These are phyloP conservation scores for Helicoverpa zea DNA, from an alignment of 1,140 invertebrate genomes.

Conservation along the genomic window DNA sequence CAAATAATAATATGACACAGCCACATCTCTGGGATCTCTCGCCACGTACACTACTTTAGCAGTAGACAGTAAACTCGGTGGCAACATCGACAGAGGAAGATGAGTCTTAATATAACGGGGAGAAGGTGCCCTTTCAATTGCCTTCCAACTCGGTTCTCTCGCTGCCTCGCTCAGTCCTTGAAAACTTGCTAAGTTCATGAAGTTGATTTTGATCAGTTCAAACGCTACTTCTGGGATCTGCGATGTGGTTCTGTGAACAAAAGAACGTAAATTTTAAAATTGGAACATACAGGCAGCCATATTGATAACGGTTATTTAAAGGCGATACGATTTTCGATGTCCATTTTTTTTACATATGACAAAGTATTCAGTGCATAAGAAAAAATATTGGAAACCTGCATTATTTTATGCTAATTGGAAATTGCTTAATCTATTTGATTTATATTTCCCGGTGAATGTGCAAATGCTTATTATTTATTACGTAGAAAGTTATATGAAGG, in stretches of 20 bases:
- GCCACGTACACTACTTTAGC: constrained; percentile 91
- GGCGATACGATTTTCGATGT: no score
- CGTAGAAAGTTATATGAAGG: no score
- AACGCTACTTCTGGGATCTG: constrained; percentile 74
- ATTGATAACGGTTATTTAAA: no score
- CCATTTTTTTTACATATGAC: no score
- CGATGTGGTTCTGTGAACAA: constrained; percentile 66
- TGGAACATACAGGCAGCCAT: not conserved
- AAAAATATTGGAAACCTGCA: no score
- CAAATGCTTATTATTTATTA: no score
- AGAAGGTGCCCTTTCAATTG: constrained; percentile 69
- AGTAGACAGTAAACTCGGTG: constrained; percentile 71
- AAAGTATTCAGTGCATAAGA: no score
- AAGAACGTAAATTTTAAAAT: constrained; percentile 2
- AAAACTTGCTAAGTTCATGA: constrained; percentile 75
- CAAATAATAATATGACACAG: constrained; percentile 94
- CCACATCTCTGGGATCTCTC: constrained; percentile 95
- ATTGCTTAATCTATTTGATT: no score
- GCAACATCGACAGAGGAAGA: constrained; percentile 76
- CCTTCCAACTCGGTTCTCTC: constrained; percentile 69
- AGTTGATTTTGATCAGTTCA: constrained; percentile 75
- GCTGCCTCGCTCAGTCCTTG: constrained; percentile 71
- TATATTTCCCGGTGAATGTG: no score
- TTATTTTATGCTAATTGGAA: no score
- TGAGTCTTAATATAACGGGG: constrained; percentile 82